Percentiles rank a stretch among this genome's conserved stretches.
These are phyloP conservation scores for Zygaena filipendulae DNA, from an alignment of 2,888 invertebrate species.

Conservation along the genomic window DNA sequence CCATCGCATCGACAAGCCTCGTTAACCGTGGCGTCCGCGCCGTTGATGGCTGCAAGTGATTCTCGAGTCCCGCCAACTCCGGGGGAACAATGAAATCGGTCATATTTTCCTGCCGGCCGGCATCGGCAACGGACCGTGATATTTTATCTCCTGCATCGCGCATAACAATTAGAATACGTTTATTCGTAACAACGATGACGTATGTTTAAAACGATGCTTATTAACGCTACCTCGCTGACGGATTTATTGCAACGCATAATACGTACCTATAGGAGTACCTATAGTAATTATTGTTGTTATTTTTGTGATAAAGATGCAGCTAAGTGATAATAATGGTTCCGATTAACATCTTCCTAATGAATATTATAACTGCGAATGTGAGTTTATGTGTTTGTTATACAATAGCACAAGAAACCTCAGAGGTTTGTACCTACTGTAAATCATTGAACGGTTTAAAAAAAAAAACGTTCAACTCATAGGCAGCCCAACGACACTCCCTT, in stretches of 20 bases:
- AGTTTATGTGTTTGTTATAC: no score
- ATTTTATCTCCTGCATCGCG: conserved; percentile 54
- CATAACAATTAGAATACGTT: conserved; percentile 51
- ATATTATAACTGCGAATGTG: no score
- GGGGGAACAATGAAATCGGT: conserved; percentile 65
- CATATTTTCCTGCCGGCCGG: conserved; percentile 61
- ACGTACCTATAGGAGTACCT: no score
- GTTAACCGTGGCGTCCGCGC: conserved; percentile 61
- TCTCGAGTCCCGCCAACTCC: conserved; percentile 53
- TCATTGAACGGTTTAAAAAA: no score
- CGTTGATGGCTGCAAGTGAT: conserved; percentile 65
- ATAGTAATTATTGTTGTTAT: no score
- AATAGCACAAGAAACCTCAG: no score
- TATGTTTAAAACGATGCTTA: conserved; percentile 50
- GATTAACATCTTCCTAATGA: no score
- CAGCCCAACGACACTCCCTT: no score
- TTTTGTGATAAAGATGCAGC: no score
- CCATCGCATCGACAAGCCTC: conserved; percentile 64
- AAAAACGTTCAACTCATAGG: no score
- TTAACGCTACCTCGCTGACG: conserved; percentile 44
- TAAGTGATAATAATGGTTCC: no score
- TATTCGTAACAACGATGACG: conserved; percentile 49
- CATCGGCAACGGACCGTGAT: conserved; percentile 60
- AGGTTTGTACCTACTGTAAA: no score
- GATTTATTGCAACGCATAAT: conserved; percentile 37